Evolutionary conservation across 2,113 vertebrate species (phyloP).

Genomic region (Centrocercus urophasianus): DNA sequence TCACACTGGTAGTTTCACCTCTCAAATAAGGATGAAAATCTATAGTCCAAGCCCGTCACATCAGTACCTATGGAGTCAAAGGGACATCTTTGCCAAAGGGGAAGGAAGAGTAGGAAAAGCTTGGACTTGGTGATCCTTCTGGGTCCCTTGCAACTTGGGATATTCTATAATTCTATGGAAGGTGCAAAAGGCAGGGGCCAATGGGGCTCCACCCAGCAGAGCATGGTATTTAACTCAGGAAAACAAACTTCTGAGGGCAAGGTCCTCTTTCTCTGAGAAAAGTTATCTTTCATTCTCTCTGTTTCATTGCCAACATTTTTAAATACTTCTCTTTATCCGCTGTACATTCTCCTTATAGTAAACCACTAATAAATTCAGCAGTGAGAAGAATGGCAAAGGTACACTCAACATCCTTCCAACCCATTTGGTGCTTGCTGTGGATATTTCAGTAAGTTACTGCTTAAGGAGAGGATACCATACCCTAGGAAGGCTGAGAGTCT

Average conservation of each 20-base stretch:
- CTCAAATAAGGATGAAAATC: background rate
- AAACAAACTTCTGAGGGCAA: background rate
- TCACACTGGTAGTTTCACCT: background rate
- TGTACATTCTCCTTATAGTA: background rate
- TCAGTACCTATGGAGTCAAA: background rate
- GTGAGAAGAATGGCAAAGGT: background rate
- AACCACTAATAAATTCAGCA: background rate
- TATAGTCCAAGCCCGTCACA: background rate
- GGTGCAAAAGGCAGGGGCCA: background rate
- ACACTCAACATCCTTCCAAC: background rate
- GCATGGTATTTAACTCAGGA: background rate
- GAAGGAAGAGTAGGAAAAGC: background rate
- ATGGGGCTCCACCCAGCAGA: background rate
- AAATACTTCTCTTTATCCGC: background rate
- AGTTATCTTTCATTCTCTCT: background rate
- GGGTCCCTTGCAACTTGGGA: too few relatives aligned
- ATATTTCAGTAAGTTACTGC: background rate
- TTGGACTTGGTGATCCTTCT: too few relatives aligned
- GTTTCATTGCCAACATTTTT: background rate
- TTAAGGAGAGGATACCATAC: background rate
- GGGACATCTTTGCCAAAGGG: background rate
- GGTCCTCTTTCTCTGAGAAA: background rate
- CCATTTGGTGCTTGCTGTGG: background rate
- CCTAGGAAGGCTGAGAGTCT: background rate
- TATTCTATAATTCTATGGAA: background rate